Base-by-base conservation (phyloP, 2,113 vertebrate genomes). In the Charadrius vociferus region DNA sequence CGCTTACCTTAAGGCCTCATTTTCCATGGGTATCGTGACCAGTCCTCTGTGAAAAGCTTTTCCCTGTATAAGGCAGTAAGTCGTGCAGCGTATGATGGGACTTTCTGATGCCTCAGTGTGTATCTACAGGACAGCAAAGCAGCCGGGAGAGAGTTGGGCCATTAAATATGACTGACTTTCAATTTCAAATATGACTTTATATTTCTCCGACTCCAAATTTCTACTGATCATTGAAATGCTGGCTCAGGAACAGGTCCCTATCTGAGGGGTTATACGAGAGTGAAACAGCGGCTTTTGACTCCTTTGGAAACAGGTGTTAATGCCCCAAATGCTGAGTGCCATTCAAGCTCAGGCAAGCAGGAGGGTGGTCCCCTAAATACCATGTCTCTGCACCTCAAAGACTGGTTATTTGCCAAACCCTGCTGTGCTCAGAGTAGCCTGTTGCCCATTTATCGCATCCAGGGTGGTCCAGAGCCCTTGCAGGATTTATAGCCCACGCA, bases 311-410 rank as follows among this genome's bases (percentile, higher is more conserved):
- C 6, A 62, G 23, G 16, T 24, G 36, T 50, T 66, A 81, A 39
- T 47, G 37, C 13, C 23, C 24, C 0, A 0, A 65, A 45, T 37
- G n/a, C 55, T 66, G 30, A 61, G 18, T 10, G 30, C 43, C 23
- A 3, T 62, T 59, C 2, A 6, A 86, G 63, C 22, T 43, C 17
- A 29, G 49, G 22, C 30, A 86, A 53, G 52, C 32, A 71, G 80
- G 55, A 93, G 24, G 9, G 43, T 52, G 14, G 37, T 30, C 52
- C 34, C 43, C 37, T 49, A 79, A 87, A 81, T 37, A 81, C 19
- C 16, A 39, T 0, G 4, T 37, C 32, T 52, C 43, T 58, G 34
- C 74, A 70, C 70, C 50, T 70, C 73, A 34, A 88, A 90, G 67
- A 14, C 16, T 27, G 29, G 23, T 37, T 53, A 3, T 90, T 87